Conservation (phyloP, 2,888 invertebrate genomes). For the Drosophila nigricruria region DNA sequence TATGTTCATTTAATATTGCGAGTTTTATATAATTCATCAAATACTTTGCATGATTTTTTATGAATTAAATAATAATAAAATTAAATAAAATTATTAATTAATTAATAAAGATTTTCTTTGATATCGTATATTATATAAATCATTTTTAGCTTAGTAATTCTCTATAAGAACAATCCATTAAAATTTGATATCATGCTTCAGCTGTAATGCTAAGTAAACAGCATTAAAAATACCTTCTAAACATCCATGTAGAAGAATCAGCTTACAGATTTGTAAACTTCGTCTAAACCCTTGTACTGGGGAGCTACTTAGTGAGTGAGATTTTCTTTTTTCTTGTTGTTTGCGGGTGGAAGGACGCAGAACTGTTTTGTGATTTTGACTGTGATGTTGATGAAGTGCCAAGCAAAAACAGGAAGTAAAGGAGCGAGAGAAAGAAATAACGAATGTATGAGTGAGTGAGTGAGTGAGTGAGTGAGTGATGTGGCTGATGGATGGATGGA, state of each 20-base stretch:
- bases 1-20: too few relatives aligned
- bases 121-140: background rate
- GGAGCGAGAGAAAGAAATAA: constrained; percentile 19
- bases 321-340: constrained; percentile 12
- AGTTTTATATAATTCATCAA: too few relatives aligned
- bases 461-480: constrained; percentile 55
- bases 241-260: constrained; percentile 3
- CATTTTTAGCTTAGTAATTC: background rate
- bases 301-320: constrained; percentile 16
- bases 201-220: background rate
- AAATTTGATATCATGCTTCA: background rate
- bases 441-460: constrained; percentile 54
- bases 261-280: constrained; percentile 17
- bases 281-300: constrained; percentile 4
- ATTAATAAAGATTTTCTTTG: too few relatives aligned
- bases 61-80: background rate
- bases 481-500: constrained; percentile 50
- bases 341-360: constrained; percentile 20
- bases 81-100: background rate
- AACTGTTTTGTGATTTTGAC: constrained; percentile 60
- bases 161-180: constrained; percentile 14
- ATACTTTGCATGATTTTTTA: too few relatives aligned
- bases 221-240: constrained; percentile 2
- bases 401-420: constrained; percentile 30
- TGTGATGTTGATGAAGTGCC: constrained; percentile 62